These are phyloP conservation scores for Drosophila suzukii DNA, from an alignment of 1,140 invertebrate species.

Conservation along the genomic window DNA sequence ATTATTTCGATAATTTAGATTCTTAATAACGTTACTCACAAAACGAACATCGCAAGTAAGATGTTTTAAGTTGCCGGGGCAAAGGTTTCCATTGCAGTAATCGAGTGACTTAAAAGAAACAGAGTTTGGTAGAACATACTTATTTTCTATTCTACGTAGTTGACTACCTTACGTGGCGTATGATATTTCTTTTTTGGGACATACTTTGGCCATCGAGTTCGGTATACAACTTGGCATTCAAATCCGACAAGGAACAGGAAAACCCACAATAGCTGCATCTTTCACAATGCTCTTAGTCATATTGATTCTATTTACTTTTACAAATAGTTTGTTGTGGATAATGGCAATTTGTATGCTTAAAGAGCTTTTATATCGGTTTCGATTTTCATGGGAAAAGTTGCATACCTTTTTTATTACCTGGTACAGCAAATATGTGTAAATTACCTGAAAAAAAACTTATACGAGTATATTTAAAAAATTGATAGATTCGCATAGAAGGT, in stretches of 20 bases:
- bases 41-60: slow-evolving; percentile 3
- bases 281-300: neutral
- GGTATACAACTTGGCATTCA: neutral
- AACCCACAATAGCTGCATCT: neutral
- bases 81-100: slow-evolving; percentile 14
- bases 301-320: neutral
- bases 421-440: too few species aligned
- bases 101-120: neutral
- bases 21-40: slow-evolving; percentile 19
- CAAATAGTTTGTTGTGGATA: neutral
- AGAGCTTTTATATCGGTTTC: neutral
- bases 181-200: neutral
- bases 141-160: neutral
- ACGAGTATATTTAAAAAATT: neutral
- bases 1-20: neutral
- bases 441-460: neutral
- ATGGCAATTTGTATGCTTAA: slow-evolving; percentile 6
- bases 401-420: neutral
- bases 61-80: neutral
- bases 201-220: slow-evolving; percentile 8
- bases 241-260: neutral
- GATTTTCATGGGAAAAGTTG: neutral
- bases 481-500: slow-evolving; percentile 2
- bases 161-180: neutral
- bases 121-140: neutral